phyloP scores from a whole-genome alignment of 2,797 vertebrate species.

The Picus viridis region DNA sequence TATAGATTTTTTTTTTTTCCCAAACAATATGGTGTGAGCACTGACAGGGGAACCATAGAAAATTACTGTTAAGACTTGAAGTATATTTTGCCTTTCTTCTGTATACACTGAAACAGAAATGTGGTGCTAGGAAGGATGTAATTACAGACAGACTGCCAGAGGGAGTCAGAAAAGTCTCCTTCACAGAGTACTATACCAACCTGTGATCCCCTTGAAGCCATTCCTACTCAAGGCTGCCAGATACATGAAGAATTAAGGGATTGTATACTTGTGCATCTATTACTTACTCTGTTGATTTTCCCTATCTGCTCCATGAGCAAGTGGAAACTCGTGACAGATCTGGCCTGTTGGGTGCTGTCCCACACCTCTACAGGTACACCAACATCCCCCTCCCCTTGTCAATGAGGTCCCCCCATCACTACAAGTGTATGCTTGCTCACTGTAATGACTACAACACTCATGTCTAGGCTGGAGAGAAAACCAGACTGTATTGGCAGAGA shows the following conservation, averaged over 20 bases:
- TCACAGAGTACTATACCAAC: accelerated
- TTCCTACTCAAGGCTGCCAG: background rate
- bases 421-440: background rate
- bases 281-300: background rate
- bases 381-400: background rate
- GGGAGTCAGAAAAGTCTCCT: background rate
- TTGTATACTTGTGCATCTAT: too few relatives aligned
- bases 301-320: background rate
- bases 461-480: background rate
- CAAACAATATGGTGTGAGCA: background rate
- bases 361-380: background rate
- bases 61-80: background rate
- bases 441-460: background rate
- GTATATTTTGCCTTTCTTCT: background rate
- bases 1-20: background rate
- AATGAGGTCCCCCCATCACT: background rate
- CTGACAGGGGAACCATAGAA: background rate
- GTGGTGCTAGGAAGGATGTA: background rate
- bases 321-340: background rate
- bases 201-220: background rate
- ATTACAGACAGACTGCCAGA: background rate
- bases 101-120: background rate
- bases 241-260: accelerated
- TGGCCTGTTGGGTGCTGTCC: background rate
- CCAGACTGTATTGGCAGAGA: background rate